phyloP scores from a whole-genome alignment of 2,888 invertebrate genomes.

The Drosophila planitibia region DNA sequence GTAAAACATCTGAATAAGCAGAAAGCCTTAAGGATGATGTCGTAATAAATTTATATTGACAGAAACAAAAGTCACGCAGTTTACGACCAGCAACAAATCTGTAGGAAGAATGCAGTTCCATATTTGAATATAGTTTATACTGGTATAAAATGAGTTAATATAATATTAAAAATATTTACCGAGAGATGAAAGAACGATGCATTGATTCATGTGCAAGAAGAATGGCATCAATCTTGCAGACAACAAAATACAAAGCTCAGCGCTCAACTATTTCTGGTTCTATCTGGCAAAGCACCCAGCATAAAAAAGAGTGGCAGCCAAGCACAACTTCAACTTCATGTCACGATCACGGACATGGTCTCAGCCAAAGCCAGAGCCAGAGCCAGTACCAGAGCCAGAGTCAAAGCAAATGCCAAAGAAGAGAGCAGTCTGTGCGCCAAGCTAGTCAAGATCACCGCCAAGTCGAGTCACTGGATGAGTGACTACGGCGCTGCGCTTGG shows the following conservation, averaged over 20 bases:
- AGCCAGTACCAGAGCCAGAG: background rate
- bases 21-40: background rate
- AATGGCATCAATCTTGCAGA: conserved; percentile 10
- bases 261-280: conserved; percentile 26
- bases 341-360: conserved; percentile 52
- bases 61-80: background rate
- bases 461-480: conserved; percentile 48
- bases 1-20: background rate
- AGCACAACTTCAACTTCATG: conserved; percentile 51
- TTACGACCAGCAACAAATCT: background rate
- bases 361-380: conserved; percentile 1
- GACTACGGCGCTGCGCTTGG: conserved; percentile 47
- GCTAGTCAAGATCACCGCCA: conserved; percentile 41
- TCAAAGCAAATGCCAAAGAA: background rate
- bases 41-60: background rate
- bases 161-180: background rate
- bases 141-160: background rate
- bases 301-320: conserved; percentile 31
- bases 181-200: background rate
- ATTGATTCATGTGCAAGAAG: background rate
- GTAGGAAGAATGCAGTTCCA: background rate
- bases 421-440: conserved; percentile 7
- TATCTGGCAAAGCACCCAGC: conserved; percentile 21
- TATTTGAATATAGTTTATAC: background rate
- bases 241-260: background rate